A percentile compares a stretch with the other conserved stretches of the same genome.
Conservation (phyloP, 2,797 vertebrate species). For the Sebastes iracundus region DNA sequence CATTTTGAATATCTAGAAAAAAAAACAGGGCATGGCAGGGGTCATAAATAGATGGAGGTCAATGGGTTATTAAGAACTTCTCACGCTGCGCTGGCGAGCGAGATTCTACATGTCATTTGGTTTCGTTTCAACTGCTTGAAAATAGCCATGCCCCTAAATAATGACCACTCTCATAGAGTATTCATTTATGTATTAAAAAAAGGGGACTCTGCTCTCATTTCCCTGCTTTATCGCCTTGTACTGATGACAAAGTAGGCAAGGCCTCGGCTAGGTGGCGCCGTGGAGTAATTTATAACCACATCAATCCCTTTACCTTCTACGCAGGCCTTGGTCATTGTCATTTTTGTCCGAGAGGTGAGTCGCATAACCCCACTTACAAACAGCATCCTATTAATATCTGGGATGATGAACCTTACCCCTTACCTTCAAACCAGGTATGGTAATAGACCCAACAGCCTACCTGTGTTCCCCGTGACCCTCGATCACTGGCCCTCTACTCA, state of each 20-base stretch:
- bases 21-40: slow-evolving; percentile 56
- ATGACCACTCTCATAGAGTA: slow-evolving; percentile 86
- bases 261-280: slow-evolving; percentile 85
- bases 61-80: slow-evolving; percentile 78
- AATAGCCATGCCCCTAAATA: slow-evolving; percentile 82
- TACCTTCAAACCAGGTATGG: slow-evolving; percentile 80
- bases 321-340: slow-evolving; percentile 86
- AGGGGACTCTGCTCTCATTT: slow-evolving; percentile 80
- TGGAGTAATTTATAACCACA: slow-evolving; percentile 89
- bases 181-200: slow-evolving; percentile 90
- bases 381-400: slow-evolving; percentile 82
- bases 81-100: slow-evolving; percentile 36
- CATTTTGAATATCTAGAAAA: slow-evolving; percentile 81
- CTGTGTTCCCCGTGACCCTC: slow-evolving; percentile 78
- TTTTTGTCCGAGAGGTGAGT: slow-evolving; percentile 86
- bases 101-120: slow-evolving; percentile 75
- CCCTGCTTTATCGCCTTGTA: slow-evolving; percentile 83
- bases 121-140: slow-evolving; percentile 66
- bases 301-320: slow-evolving; percentile 84
- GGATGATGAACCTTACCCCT: slow-evolving; percentile 83
- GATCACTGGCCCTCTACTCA: slow-evolving; percentile 66
- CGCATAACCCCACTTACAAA: slow-evolving; percentile 84
- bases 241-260: slow-evolving; percentile 84
- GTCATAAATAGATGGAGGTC: slow-evolving; percentile 84
- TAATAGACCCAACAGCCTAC: slow-evolving; percentile 76